Evolutionary conservation across 1,140 invertebrate genomes (phyloP).

Genomic region (Zaprionus tsacasi): DNA sequence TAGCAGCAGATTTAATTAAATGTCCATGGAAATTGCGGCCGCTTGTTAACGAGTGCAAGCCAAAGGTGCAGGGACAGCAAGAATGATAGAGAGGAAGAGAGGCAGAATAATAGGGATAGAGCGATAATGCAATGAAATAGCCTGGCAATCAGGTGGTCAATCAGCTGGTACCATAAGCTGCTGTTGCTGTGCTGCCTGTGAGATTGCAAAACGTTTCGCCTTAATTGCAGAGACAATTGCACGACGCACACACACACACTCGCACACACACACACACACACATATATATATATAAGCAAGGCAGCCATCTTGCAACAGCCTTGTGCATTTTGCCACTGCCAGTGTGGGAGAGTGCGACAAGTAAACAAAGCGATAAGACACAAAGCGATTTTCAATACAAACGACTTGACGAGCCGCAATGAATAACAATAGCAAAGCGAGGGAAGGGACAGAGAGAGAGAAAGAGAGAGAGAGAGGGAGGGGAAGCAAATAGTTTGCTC

Average conservation of each 20-base stretch:
- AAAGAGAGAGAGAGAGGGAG: not conserved
- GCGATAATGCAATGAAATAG: constrained; percentile 18
- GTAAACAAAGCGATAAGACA: not conserved
- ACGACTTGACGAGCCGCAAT: not conserved
- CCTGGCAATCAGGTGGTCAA: constrained; percentile 4
- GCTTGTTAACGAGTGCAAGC: constrained; percentile 1
- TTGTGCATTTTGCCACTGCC: constrained; percentile 16
- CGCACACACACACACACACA: not conserved
- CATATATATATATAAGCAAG: not conserved
- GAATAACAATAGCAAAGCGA: not conserved
- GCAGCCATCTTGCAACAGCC: not conserved
- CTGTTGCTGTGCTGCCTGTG: too few relatives aligned
- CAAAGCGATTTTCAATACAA: not conserved
- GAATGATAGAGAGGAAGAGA: not conserved
- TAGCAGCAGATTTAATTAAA: constrained; percentile 46
- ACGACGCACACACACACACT: too few relatives aligned
- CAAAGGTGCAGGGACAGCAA: not conserved
- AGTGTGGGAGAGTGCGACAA: constrained; percentile 3
- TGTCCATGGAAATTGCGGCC: constrained; percentile 24
- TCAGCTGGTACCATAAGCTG: not conserved
- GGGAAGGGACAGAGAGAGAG: not conserved
- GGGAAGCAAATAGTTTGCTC: not conserved
- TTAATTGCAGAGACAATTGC: constrained; percentile 1
- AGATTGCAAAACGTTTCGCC: not conserved
- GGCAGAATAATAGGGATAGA: not conserved